Percentiles rank a stretch among this genome's conserved stretches.
phyloP scores from a whole-genome alignment of 2,797 vertebrate species.

The Chrosomus eos region DNA sequence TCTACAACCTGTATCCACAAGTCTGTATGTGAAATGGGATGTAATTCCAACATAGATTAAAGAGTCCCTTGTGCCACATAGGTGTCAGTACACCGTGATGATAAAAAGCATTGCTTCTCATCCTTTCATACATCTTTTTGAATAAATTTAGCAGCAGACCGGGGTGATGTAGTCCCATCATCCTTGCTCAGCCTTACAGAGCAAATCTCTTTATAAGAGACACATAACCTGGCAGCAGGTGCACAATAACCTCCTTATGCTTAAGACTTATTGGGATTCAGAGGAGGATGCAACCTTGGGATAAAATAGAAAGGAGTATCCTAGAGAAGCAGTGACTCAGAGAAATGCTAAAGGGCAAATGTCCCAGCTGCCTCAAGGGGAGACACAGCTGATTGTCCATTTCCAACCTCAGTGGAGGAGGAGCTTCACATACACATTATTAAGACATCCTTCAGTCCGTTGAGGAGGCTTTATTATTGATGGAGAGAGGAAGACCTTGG shows the following conservation, averaged over 20 bases:
- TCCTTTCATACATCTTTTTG: slow-evolving; percentile 8
- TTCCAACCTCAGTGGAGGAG: slow-evolving; percentile 35
- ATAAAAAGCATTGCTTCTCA: background rate
- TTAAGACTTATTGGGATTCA: slow-evolving; percentile 48
- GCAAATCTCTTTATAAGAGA: slow-evolving; percentile 35
- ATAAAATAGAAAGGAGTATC: slow-evolving; percentile 50
- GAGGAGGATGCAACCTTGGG: slow-evolving; percentile 54
- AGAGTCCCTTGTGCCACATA: background rate
- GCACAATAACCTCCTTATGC: slow-evolving; percentile 56
- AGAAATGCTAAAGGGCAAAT: slow-evolving; percentile 47
- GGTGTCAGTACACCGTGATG: background rate
- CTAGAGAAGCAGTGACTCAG: slow-evolving; percentile 43
- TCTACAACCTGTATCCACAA: background rate
- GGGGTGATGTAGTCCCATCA: slow-evolving; percentile 3
- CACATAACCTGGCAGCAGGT: slow-evolving; percentile 38
- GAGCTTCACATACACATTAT: slow-evolving; percentile 47
- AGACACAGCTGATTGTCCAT: slow-evolving; percentile 27
- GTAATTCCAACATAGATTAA: slow-evolving; percentile 11
- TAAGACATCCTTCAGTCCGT: slow-evolving; percentile 55
- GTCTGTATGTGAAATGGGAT: background rate
- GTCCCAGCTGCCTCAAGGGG: slow-evolving; percentile 24
- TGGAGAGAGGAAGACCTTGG: slow-evolving; percentile 41
- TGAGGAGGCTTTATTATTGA: slow-evolving; percentile 38
- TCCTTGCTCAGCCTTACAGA: slow-evolving; percentile 15
- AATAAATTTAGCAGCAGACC: slow-evolving; percentile 16